Percentiles rank a stretch among this genome's conserved stretches.
Evolutionary conservation across 1,140 invertebrate genomes (phyloP).

Genomic region (Drosophila grimshawi): DNA sequence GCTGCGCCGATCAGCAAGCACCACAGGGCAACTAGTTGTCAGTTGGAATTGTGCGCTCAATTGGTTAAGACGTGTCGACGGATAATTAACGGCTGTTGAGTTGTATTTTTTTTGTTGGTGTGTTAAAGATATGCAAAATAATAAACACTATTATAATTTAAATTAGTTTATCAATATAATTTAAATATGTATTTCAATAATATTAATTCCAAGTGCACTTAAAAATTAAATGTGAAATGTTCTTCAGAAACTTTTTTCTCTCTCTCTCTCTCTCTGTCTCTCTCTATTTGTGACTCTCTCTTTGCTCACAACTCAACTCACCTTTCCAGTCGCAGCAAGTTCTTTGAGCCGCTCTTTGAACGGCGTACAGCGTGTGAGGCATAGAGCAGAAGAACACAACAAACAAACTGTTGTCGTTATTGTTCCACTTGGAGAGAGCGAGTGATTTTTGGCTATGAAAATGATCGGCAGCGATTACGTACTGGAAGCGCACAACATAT

Average conservation of each 20-base stretch:
- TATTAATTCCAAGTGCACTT: too few relatives aligned
- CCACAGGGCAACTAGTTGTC: conserved; percentile 27
- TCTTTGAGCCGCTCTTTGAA: conserved; percentile 58
- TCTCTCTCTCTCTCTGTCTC: conserved; percentile 1
- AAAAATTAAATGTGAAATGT: not conserved
- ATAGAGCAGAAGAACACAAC: conserved; percentile 45
- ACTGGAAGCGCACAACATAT: conserved; percentile 94
- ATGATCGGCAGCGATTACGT: conserved; percentile 94
- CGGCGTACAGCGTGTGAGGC: conserved; percentile 50
- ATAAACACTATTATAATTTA: not conserved
- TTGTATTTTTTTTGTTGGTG: conserved; percentile 14
- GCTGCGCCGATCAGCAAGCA: conserved; percentile 25
- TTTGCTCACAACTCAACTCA: conserved; percentile 10
- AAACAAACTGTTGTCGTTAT: conserved; percentile 44
- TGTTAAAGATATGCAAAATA: not conserved
- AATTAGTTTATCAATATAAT: conserved; percentile 1
- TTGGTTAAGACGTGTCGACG: conserved; percentile 68
- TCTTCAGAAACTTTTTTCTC: not conserved
- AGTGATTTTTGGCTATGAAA: conserved; percentile 71
- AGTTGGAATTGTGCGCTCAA: conserved; percentile 71
- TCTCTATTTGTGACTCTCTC: conserved; percentile 1
- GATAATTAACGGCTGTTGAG: not conserved
- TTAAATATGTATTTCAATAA: not conserved
- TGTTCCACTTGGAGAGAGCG: conserved; percentile 17
- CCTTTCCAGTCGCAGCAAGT: conserved; percentile 24